Base-by-base conservation (phyloP, 2,888 invertebrate species). In the Steinernema hermaphroditum region DNA sequence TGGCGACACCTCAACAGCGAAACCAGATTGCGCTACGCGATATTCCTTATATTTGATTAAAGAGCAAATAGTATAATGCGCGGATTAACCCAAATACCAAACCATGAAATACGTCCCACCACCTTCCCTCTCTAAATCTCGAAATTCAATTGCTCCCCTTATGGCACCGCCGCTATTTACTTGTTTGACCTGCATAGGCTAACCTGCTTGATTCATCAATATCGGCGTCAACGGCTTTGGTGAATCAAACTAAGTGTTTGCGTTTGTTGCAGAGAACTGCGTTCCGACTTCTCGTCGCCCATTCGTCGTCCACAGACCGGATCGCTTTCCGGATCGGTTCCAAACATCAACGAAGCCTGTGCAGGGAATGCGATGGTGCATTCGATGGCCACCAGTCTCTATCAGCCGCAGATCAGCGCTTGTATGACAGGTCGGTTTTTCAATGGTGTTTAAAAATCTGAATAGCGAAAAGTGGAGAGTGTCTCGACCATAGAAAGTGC, bases 21-120 rank as follows among this genome's bases (percentile, higher is more conserved):
- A 54, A 54, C 54, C 54, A 54, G 54, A 54, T 54, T 54, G 54
- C 6, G 54, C 19, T 19, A n/a, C 16, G 46, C 46, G 22, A 24
- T 24, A 27, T 37, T 37, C 12, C 6, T 54, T 54, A 54, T 54
- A 54, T 54, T 54, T 54, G 54, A 54, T 54, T 54, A 54, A 24
- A 54, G 54, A 54, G 54, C 54, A 54, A 54, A 54, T 54, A 54
- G 54, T 54, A 54, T 54, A 54, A 54, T 54, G 54, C 24, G 27
- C 24, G 54, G 54, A 54, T 22, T 54, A 54, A 54, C 54, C 54
- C 54, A 54, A 16, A 54, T 54, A 54, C 16, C 27, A 22, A 54
- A 54, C 54, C 6, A 4, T 22, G 54, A 54, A 54, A 54, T 54
- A 22, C 27, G 54, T 24, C 27, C 27, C 54, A 54, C 22, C 2